These are phyloP conservation scores for Scrobipalpa atriplicella DNA, from an alignment of 2,888 invertebrate species.

Conservation along the genomic window DNA sequence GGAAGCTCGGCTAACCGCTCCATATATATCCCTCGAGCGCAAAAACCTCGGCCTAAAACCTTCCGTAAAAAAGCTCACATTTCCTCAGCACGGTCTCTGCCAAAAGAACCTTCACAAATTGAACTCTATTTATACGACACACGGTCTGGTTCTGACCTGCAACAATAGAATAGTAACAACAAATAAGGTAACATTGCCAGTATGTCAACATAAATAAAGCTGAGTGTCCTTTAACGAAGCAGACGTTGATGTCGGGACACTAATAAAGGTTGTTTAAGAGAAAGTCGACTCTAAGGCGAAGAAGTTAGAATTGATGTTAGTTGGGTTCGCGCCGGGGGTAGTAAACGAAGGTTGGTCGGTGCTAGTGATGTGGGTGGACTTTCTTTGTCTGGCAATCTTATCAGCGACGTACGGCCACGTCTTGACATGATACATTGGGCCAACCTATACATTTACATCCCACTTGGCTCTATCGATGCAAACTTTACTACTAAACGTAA, in stretches of 20 bases:
- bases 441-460: slow-evolving; percentile 53
- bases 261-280: slow-evolving; percentile 61
- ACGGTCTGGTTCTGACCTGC: slow-evolving; percentile 53
- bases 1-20: slow-evolving; percentile 68
- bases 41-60: slow-evolving; percentile 57
- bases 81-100: slow-evolving; percentile 48
- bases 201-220: slow-evolving; percentile 81
- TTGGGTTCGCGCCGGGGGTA: slow-evolving; percentile 49
- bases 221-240: slow-evolving; percentile 81
- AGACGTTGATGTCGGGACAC: slow-evolving; percentile 76
- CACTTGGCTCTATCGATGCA: slow-evolving; percentile 27
- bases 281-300: slow-evolving; percentile 61
- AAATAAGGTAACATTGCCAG: slow-evolving; percentile 78
- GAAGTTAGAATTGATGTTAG: slow-evolving; percentile 57
- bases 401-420: slow-evolving; percentile 69
- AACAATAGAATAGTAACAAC: slow-evolving; percentile 56
- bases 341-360: slow-evolving; percentile 75
- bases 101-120: slow-evolving; percentile 45
- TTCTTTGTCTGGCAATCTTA: slow-evolving; percentile 82
- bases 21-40: slow-evolving; percentile 44
- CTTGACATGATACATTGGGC: slow-evolving; percentile 78
- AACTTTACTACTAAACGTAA: slow-evolving; percentile 18
- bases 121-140: slow-evolving; percentile 57
- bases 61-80: slow-evolving; percentile 58
- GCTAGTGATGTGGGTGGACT: slow-evolving; percentile 81